Percentiles rank a stretch among this genome's conserved stretches.
Conservation (phyloP, 2,888 invertebrate genomes). For the Ptychoptera albimana region DNA sequence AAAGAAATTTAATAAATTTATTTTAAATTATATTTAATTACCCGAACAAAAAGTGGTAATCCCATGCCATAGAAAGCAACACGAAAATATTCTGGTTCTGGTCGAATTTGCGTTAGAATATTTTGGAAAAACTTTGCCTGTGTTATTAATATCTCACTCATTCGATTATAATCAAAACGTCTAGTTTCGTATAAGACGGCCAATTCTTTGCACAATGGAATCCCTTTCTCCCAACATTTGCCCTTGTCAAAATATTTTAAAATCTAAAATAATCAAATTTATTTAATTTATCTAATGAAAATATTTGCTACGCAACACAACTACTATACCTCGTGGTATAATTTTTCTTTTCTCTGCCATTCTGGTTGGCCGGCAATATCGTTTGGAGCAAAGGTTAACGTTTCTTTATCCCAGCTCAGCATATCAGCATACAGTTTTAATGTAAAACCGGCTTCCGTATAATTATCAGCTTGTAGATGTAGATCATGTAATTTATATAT, state of each 20-base stretch:
- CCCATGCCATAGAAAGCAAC: conserved; percentile 91
- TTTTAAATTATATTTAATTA: conserved; percentile 31
- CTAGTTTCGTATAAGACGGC: conserved; percentile 74
- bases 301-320: neutral
- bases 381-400: conserved; percentile 37
- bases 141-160: conserved; percentile 66
- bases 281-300: neutral
- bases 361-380: conserved; percentile 65
- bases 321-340: conserved; percentile 47
- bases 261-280: conserved; percentile 35
- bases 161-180: conserved; percentile 73
- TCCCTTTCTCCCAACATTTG: conserved; percentile 95
- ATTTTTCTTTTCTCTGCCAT: conserved; percentile 77
- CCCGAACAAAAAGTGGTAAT: conserved; percentile 87
- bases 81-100: conserved; percentile 88
- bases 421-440: conserved; percentile 87
- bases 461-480: conserved; percentile 82
- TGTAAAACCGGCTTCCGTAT: conserved; percentile 88
- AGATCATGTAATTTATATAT: conserved; percentile 89
- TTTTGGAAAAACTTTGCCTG: conserved; percentile 87
- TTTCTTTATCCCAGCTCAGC: conserved; percentile 63
- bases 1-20: conserved; percentile 3
- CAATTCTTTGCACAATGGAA: conserved; percentile 80
- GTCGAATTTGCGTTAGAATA: conserved; percentile 71
- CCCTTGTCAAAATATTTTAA: conserved; percentile 87